Evolutionary conservation across 1,140 invertebrate species (phyloP), one percentile per base, ranked within the genome.

Genomic region (Drosophila mojavensis): DNA sequence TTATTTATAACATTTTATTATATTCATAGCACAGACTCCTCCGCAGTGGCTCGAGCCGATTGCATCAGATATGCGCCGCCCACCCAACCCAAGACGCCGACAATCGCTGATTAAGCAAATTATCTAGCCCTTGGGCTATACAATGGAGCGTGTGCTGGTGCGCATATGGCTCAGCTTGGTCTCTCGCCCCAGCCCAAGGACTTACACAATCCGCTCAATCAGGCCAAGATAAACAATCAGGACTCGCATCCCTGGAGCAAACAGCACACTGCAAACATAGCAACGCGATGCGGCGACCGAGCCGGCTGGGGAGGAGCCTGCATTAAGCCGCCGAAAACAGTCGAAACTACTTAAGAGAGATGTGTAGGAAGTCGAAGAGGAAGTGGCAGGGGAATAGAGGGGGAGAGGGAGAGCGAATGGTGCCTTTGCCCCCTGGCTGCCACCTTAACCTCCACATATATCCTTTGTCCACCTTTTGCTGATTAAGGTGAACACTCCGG

Each of bases 141-240:
- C 55, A 72, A 20, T 67, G 9, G 20, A 67, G 69, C 69, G 39
- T 39, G 17, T 36, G 60, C 9, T 47, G 0, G 20, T 17, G 15
- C 11, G 28, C 2, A 30, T 15, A 30, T 53, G 36, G 33, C 66
- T 66, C 43, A 47, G 43, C 43, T 47, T 66, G 30, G 68, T 41
- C 54, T 64, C 28, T 41, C 39, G 41, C 26, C 33, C 45, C 9
- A 30, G 6, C 56, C 36, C 51, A 30, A 56, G 17, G 47, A 60
- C 47, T 48, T 45, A 56, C 54, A 33, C 58, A 67, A 62, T 73
- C 53, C 59, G 81, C 74, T 77, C 82, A 84, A 84, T 84, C 81
- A 84, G 74, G 54, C 67, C 41, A 81, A 81, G 78, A 78, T 73
- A 81, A 68, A 75, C 75, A 81, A 84, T 84, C 81, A 84, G 75